phyloP scores from a whole-genome alignment of 2,113 vertebrate genomes.

The cat (Felis catus) region F.catus_Fca126_mat1.0 CM031420.1:72552001-72552500 shows the following conservation, averaged over 20 bases:
- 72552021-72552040: conserved; percentile 15
- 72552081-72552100: conserved; percentile 44
- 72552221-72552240: background rate
- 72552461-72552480: conserved; percentile 16
- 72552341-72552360: background rate
- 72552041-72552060: background rate
- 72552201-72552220: background rate
- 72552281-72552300: conserved; percentile 6
- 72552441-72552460: conserved; percentile 1
- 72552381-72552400: conserved; percentile 3
- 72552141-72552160: background rate
- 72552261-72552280: background rate
- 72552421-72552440: background rate
- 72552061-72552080: background rate
- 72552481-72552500: background rate
- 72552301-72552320: background rate
- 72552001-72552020: conserved; percentile 39
- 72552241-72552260: conserved; percentile 21
- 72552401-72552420: conserved; percentile 11
- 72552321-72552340: background rate
- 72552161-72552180: background rate
- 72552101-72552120: background rate
- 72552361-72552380: conserved; percentile 27
- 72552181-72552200: background rate
- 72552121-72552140: background rate